Evolutionary conservation across 2,113 vertebrate genomes (phyloP), one percentile per base, ranked within the genome.

Genomic region (Promerops cafer): DNA sequence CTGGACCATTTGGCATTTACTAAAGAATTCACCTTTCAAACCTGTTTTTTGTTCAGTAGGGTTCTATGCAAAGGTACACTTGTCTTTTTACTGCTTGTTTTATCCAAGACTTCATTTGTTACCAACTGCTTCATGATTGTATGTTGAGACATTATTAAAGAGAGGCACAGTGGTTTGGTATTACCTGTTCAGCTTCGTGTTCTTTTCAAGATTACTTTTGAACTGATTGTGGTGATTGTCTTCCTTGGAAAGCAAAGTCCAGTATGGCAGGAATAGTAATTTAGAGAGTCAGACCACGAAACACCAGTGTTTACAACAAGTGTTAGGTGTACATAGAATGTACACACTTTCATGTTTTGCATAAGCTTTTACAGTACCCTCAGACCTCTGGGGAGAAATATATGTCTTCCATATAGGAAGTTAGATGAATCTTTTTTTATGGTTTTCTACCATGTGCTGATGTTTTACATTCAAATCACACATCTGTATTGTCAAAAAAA

Each of bases 271-370:
- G 87, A 89, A 33, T 22, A 69, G 75, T 60, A 52, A 78, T 75
- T 77, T 45, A 79, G 75, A 39, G 45, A 79, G 40, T 87, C 64
- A 68, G 71, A 44, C 35, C 60, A 54, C 10, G 11, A 84, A 90
- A 61, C 96, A 84, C 89, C 70, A 87, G 90, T 97, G 96, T 96
- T 96, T 89, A 30, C 93, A 96, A 97, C 92, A 97, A 94, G 86
- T 97, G 94, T 97, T 98, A 98, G 97, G 94, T 97, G 97, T 98
- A 98, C 98, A 97, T 96, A 96, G 97, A 97, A 95, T 97, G 97
- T 97, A 97, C 93, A 95, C 95, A 96, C 97, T 96, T 85, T 68
- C 92, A 96, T 98, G 94, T 98, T 97, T 98, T 98, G 97, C 97
- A 97, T 97, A 98, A 97, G 94, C 85, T 96, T 96, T 94, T 89